These are phyloP conservation scores for Panagrolaimus sp. DNA, from an alignment of 1,140 invertebrate genomes.

Conservation along the genomic window DNA sequence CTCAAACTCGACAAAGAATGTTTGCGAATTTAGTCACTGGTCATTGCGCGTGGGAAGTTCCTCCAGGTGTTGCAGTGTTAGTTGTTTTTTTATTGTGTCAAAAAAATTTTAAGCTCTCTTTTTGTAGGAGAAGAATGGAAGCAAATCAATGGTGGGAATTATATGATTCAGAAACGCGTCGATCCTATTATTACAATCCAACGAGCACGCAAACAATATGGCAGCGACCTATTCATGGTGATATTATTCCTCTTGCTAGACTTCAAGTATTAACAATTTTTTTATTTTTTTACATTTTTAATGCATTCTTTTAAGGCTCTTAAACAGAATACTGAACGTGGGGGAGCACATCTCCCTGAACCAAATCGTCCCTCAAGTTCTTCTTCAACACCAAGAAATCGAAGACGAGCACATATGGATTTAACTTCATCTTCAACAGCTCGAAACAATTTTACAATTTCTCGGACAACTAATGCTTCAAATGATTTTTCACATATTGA, in stretches of 20 bases:
- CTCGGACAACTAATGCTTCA: no score
- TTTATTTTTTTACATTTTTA: not conserved
- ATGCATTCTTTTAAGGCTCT: no score
- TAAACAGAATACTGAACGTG: no score
- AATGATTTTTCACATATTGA: no score
- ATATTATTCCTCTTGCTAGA: slow-evolving; percentile 94
- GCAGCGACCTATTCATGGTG: slow-evolving; percentile 91
- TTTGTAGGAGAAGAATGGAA: slow-evolving; percentile 66
- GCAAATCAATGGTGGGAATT: slow-evolving; percentile 99
- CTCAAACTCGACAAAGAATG: slow-evolving; percentile 93
- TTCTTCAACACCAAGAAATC: no score
- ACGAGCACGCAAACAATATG: slow-evolving; percentile 89
- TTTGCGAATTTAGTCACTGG: slow-evolving; percentile 95
- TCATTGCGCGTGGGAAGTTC: slow-evolving; percentile 95
- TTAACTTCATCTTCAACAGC: no score
- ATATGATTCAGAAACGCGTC: slow-evolving; percentile 87
- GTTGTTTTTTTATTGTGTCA: slow-evolving; percentile 47
- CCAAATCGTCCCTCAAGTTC: no score
- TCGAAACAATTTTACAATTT: no score
- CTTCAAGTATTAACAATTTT: slow-evolving; percentile 67
- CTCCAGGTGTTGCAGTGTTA: slow-evolving; percentile 73
- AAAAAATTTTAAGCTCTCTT: slow-evolving; percentile 19
- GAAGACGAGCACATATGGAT: no score
- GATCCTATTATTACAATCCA: slow-evolving; percentile 98
- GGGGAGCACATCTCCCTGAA: no score